These are phyloP conservation scores for Discoglossus pictus DNA, from an alignment of 2,797 vertebrate genomes.

Conservation along the genomic window DNA sequence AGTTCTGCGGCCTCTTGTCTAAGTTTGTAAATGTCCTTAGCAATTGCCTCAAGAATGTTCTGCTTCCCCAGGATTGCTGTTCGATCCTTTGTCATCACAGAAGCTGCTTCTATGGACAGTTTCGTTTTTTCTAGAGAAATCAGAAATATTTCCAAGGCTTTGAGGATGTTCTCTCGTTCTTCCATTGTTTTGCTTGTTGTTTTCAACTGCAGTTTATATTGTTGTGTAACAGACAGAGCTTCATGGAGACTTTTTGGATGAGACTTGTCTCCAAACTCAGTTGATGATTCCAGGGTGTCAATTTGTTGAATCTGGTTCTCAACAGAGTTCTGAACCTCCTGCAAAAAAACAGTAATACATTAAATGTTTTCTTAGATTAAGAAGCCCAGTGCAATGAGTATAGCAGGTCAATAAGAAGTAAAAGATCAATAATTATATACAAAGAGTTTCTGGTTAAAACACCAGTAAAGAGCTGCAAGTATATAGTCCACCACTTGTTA, in stretches of 20 bases:
- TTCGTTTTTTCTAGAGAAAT: constrained; percentile 75
- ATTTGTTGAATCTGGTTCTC: constrained; percentile 74
- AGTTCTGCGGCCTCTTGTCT: constrained; percentile 79
- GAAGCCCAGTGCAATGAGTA: no score
- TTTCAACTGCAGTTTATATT: constrained; percentile 77
- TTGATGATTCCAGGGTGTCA: constrained; percentile 62
- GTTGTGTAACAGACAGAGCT: constrained; percentile 64
- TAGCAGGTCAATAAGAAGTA: no score
- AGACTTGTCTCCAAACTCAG: no score
- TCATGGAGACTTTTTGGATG: no score
- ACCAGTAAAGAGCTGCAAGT: no score
- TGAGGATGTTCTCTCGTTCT: constrained; percentile 72
- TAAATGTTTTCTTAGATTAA: no score
- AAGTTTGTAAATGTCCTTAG: constrained; percentile 71
- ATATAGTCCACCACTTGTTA: no score
- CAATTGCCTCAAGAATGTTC: constrained; percentile 61
- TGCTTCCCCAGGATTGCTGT: constrained; percentile 59
- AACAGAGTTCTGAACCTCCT: constrained; percentile 62
- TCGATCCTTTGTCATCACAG: constrained; percentile 55
- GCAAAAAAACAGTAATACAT: constrained; percentile 40
- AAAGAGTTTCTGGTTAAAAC: no score
- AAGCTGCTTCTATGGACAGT: constrained; percentile 63
- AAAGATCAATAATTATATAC: no score
- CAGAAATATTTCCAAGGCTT: constrained; percentile 81
- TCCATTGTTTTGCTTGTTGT: constrained; percentile 74